Percentiles rank a stretch among this genome's conserved stretches.
These are phyloP conservation scores for Stomorhina lunata DNA, from an alignment of 2,888 invertebrate genomes.

Conservation along the genomic window DNA sequence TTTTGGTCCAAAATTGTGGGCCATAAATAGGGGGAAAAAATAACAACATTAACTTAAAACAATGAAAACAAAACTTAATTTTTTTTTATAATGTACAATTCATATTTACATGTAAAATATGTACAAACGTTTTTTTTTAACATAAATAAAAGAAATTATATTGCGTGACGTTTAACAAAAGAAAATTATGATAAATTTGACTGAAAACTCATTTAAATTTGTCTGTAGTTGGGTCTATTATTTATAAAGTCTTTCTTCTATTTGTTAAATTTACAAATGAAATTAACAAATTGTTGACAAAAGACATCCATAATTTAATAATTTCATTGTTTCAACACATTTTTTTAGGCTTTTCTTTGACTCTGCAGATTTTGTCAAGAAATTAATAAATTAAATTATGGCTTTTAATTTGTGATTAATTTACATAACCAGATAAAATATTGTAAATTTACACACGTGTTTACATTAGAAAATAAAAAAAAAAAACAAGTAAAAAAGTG, in stretches of 20 bases:
- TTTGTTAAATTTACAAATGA: constrained; percentile 3
- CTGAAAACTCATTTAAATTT: constrained; percentile 10
- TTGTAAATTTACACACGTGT: background rate
- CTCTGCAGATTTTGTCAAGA: constrained; percentile 11
- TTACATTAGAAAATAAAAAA: no score
- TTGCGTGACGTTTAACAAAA: constrained; percentile 60
- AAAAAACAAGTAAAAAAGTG: background rate
- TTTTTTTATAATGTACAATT: background rate
- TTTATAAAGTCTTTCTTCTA: background rate
- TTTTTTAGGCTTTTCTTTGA: background rate
- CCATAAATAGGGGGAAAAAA: constrained; percentile 8
- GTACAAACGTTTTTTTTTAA: background rate
- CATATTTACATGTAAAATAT: no score
- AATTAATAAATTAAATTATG: background rate
- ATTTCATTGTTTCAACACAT: constrained; percentile 22
- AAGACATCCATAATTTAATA: constrained; percentile 5
- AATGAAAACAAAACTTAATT: constrained; percentile 19
- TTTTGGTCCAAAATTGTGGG: constrained; percentile 11
- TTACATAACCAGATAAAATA: background rate
- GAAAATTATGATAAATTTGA: constrained; percentile 52
- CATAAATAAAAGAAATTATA: constrained; percentile 41
- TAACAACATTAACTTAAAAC: constrained; percentile 8
- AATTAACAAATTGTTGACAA: background rate
- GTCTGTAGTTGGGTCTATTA: background rate
- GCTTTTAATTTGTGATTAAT: background rate